Evolutionary conservation across 1,140 invertebrate species (phyloP).

Genomic region (Bombus pyrosoma): DNA sequence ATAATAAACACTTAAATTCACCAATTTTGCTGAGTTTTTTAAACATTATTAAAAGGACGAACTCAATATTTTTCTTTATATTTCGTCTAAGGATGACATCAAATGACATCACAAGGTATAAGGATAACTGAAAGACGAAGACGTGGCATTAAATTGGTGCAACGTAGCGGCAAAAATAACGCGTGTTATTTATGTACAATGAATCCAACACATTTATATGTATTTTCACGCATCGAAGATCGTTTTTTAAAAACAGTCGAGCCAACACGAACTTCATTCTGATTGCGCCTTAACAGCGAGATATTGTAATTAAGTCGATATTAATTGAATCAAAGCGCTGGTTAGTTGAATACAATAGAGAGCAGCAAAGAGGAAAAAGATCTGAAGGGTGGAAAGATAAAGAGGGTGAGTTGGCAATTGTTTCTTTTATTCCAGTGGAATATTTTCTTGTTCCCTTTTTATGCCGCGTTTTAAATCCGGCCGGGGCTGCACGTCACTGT

Average conservation of each 20-base stretch:
- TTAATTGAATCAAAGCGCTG: neutral
- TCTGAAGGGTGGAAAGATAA: neutral
- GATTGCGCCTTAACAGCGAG: neutral
- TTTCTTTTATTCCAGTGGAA: neutral
- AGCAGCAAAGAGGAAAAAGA: neutral
- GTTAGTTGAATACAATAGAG: neutral
- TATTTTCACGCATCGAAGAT: neutral
- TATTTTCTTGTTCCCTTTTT: neutral
- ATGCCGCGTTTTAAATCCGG: neutral
- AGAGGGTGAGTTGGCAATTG: neutral
- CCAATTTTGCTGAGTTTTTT: too few species aligned
- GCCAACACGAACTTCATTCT: too few species aligned
- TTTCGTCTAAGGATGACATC: too few species aligned
- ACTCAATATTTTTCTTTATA: too few species aligned
- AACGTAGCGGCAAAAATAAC: too few species aligned
- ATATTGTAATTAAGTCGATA: neutral
- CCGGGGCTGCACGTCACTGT: neutral
- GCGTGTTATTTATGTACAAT: too few species aligned
- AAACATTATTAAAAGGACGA: too few species aligned
- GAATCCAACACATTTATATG: neutral
- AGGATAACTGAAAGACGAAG: too few species aligned
- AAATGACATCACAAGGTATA: too few species aligned
- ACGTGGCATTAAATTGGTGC: too few species aligned
- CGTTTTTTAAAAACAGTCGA: neutral
- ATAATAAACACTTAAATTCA: too few species aligned